phyloP scores from a whole-genome alignment of 2,888 invertebrate genomes.

The Stomorhina lunata region DNA sequence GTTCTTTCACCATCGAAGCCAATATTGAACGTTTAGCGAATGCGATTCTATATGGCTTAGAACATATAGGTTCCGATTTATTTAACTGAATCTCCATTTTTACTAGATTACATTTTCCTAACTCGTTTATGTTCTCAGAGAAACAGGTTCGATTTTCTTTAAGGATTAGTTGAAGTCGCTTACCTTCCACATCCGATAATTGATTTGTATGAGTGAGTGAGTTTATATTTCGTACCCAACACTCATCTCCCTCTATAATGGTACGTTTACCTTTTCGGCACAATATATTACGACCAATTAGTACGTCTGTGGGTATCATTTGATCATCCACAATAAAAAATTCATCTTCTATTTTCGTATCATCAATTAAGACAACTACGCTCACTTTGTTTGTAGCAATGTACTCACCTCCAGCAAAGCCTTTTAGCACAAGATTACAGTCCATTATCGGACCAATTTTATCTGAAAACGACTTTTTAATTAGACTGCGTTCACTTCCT shows the following conservation, averaged over 20 bases:
- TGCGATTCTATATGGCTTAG: too few relatives aligned
- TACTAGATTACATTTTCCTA: constrained; percentile 47
- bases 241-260: constrained; percentile 43
- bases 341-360: background rate
- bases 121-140: constrained; percentile 36
- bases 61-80: constrained; percentile 8
- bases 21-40: too few relatives aligned
- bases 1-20: too few relatives aligned
- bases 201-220: background rate
- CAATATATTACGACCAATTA: constrained; percentile 17
- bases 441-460: background rate
- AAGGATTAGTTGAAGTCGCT: constrained; percentile 19
- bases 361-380: constrained; percentile 35
- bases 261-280: constrained; percentile 46
- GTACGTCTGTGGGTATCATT: background rate
- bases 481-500: constrained; percentile 9
- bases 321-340: constrained; percentile 9
- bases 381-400: constrained; percentile 39
- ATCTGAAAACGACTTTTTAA: constrained; percentile 2
- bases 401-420: constrained; percentile 35
- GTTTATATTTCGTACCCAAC: too few relatives aligned
- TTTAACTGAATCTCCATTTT: constrained; percentile 59
- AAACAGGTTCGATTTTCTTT: constrained; percentile 6
- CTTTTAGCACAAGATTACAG: constrained; percentile 7
- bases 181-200: background rate